Evolutionary conservation across 1,140 invertebrate species (phyloP), one percentile per base, ranked within the genome.

Genomic region (Pachyrhynchus sulphureomaculatus): DNA sequence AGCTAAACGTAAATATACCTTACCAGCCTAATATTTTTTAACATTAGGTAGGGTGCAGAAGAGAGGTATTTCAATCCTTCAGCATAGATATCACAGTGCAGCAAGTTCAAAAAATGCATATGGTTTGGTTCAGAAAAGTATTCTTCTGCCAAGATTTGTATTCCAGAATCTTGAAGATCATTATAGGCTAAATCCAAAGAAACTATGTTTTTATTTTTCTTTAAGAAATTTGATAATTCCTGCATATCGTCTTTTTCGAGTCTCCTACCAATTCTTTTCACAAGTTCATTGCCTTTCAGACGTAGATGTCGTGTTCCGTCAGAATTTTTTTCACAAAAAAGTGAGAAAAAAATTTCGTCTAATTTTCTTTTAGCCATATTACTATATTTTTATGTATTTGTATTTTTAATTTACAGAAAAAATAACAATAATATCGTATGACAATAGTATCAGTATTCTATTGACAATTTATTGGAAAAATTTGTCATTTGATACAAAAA

Each of bases 21-120:
- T 8, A 0, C 80, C 79, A 61, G 83, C 68, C 64, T 81, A 76
- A 65, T 84, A 84, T n/a, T 81, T 81, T 77, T 80, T 2, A 84
- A 52, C 20, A 76, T 77, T 2, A 84, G 57, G 26, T 12, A 70
- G 5, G 13, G 21, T 17, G 6, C 13, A 10, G 42, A 51, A 8
- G 57, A 44, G 59, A 57, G 63, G 36, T 8, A 29, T 29, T 60
- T 33, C 56, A 21, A 80, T 72, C 8, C 79, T 78, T 37, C 32
- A 29, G 15, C 72, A 67, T 1, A 72, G 18, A 86, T 71, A 41
- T 81, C 66, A 63, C 84, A 84, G 48, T 79, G 78, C 68, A 79
- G 77, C 1, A 85, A 63, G 68, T 83, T 80, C 8, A 85, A 59
- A 64, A 82, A 75, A 54, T 78, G 67, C 29, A 86, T 48, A 53